phyloP scores from a whole-genome alignment of 2,888 invertebrate genomes.

The Salpingus planirostris region DNA sequence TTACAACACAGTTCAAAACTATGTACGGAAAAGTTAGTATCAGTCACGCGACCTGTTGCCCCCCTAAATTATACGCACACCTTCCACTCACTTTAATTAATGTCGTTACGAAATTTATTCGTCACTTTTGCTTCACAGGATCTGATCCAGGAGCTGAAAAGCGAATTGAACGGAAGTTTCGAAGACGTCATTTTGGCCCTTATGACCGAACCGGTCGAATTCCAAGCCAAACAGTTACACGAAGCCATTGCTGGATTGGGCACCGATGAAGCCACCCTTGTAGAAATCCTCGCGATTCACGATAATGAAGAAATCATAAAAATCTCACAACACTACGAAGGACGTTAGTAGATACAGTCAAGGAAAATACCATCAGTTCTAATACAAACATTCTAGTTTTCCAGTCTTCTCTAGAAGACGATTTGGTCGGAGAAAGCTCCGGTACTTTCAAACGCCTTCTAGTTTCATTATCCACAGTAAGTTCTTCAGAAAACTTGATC shows the following conservation, averaged over 20 bases:
- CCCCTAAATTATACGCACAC: too few species aligned
- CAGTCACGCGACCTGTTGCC: too few species aligned
- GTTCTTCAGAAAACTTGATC: conserved; percentile 12
- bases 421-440: conserved; percentile 79
- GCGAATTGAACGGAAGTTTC: conserved; percentile 81
- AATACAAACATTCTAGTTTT: conserved; percentile 52
- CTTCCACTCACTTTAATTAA: too few species aligned
- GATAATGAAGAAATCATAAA: conserved; percentile 72
- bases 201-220: conserved; percentile 72
- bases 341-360: too few species aligned
- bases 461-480: conserved; percentile 66
- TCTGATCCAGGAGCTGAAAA: conserved; percentile 72
- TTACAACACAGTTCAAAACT: conserved; percentile 49
- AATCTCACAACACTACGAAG: conserved; percentile 66
- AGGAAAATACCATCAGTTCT: background rate
- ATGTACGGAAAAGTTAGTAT: conserved; percentile 58
- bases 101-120: too few species aligned
- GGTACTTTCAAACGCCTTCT: conserved; percentile 84
- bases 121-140: too few species aligned
- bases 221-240: conserved; percentile 70
- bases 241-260: conserved; percentile 75
- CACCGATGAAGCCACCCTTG: conserved; percentile 71
- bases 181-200: conserved; percentile 72
- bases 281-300: conserved; percentile 78
- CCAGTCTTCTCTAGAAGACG: conserved; percentile 69